Percentiles rank a stretch among this genome's conserved stretches.
Conservation (phyloP, 2,113 vertebrate species). For the Onychorhynchus coronatus region DNA sequence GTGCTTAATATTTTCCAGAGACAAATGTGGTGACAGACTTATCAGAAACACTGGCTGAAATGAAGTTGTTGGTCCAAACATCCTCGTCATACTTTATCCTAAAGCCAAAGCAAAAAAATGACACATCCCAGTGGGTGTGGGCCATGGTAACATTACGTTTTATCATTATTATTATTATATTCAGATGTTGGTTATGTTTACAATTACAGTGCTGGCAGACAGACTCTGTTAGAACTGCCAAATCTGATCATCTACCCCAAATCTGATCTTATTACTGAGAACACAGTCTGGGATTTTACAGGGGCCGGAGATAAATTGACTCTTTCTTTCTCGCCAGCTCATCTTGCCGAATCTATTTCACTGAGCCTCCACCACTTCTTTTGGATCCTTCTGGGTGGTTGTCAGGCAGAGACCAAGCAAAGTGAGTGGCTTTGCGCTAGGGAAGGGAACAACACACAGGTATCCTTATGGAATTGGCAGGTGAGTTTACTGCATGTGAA, state of each 20-base stretch:
- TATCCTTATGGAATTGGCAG: accelerated
- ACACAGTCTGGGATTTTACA: conserved; percentile 32
- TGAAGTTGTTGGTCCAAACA: conserved; percentile 52
- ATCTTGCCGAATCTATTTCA: not conserved
- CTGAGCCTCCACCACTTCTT: not conserved
- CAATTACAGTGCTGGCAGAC: conserved; percentile 47
- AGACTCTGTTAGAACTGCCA: conserved; percentile 24
- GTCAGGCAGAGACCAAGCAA: not conserved
- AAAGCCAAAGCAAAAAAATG: conserved; percentile 54
- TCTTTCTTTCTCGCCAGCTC: not conserved
- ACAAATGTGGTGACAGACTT: conserved; percentile 53
- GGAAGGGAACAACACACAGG: not conserved
- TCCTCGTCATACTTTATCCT: conserved; percentile 44
- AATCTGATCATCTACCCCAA: conserved; percentile 21
- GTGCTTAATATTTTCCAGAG: conserved; percentile 54
- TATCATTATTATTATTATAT: conserved; percentile 38
- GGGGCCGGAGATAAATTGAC: not conserved
- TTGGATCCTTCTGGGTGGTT: not conserved
- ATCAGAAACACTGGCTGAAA: conserved; percentile 53
- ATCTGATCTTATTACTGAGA: conserved; percentile 47
- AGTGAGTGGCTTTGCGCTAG: not conserved
- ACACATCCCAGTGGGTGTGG: conserved; percentile 38
- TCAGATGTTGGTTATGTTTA: conserved; percentile 61
- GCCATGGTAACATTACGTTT: conserved; percentile 34
- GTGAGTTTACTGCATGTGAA: not conserved